A percentile compares a stretch with the other conserved stretches of the same genome.
Evolutionary conservation across 2,888 invertebrate species (phyloP).

Genomic region (Rugalucina vietnamica): DNA sequence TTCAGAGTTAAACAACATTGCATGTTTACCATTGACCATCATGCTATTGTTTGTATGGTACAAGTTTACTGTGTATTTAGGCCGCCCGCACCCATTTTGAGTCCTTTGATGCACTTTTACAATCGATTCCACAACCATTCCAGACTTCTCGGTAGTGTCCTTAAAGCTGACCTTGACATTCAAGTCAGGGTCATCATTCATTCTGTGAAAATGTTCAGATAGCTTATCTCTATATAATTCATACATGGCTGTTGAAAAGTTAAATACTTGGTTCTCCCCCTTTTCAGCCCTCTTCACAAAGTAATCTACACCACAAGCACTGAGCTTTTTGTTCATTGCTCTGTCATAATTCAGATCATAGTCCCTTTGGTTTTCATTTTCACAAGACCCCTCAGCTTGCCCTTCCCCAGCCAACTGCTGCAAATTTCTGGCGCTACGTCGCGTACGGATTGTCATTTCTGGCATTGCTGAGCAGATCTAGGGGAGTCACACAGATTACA

Average conservation of each 20-base stretch:
- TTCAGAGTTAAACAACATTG: neutral
- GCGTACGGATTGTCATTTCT: constrained; percentile 4
- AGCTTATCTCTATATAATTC: neutral
- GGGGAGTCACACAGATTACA: neutral
- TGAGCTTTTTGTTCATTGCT: too few species aligned
- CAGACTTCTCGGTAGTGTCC: neutral
- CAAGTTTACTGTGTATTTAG: neutral
- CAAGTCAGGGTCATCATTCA: neutral
- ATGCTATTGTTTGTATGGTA: neutral
- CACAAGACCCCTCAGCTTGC: neutral
- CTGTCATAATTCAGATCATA: too few species aligned
- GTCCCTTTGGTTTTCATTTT: too few species aligned
- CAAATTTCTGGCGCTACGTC: neutral
- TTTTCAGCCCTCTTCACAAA: neutral
- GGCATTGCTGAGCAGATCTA: neutral
- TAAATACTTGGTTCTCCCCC: neutral
- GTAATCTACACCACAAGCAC: neutral
- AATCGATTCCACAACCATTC: neutral
- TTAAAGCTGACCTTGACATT: neutral
- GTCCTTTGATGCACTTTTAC: neutral
- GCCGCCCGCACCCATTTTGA: neutral
- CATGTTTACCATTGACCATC: neutral
- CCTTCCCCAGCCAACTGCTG: neutral
- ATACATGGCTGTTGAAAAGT: neutral
- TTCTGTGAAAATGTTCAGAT: neutral